Percentiles rank a stretch among this genome's conserved stretches.
phyloP scores from a whole-genome alignment of 2,888 invertebrate genomes.

The Megamerina dolium region DNA sequence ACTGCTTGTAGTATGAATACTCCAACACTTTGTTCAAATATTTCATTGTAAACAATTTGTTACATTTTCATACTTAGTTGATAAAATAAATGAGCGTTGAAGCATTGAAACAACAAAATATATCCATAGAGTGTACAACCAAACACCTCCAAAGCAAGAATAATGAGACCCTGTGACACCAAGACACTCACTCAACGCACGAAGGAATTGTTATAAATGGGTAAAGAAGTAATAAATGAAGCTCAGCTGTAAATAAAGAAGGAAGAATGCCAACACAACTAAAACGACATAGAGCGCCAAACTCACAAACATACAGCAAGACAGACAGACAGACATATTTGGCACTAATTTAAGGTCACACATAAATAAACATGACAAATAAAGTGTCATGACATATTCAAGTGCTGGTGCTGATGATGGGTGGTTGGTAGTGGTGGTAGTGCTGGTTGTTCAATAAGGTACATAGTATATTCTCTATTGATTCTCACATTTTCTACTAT shows the following conservation, averaged over 20 bases:
- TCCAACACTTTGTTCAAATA: too few relatives aligned
- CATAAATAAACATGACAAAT: constrained; percentile 21
- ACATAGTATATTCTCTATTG: too few relatives aligned
- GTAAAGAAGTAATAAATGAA: constrained; percentile 6
- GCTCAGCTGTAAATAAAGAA: constrained; percentile 5
- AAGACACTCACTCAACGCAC: too few relatives aligned
- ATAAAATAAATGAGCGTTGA: background rate
- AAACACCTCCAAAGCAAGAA: background rate
- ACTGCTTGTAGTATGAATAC: too few relatives aligned
- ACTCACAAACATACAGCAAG: too few relatives aligned
- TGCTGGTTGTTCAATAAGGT: too few relatives aligned
- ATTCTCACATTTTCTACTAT: too few relatives aligned
- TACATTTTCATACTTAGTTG: constrained; percentile 1
- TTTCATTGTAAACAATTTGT: constrained; percentile 1
- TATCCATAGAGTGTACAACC: background rate
- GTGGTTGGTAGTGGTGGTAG: too few relatives aligned
- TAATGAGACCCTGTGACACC: too few relatives aligned
- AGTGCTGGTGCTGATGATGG: too few relatives aligned
- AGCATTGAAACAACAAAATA: background rate
- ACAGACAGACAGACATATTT: background rate
- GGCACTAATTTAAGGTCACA: constrained; percentile 14
- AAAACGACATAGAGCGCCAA: too few relatives aligned
- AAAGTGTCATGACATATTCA: constrained; percentile 17
- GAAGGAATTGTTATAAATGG: background rate
- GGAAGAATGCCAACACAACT: too few relatives aligned